Conservation (phyloP, 2,888 invertebrate species). For the Fragum whitleyi region DNA sequence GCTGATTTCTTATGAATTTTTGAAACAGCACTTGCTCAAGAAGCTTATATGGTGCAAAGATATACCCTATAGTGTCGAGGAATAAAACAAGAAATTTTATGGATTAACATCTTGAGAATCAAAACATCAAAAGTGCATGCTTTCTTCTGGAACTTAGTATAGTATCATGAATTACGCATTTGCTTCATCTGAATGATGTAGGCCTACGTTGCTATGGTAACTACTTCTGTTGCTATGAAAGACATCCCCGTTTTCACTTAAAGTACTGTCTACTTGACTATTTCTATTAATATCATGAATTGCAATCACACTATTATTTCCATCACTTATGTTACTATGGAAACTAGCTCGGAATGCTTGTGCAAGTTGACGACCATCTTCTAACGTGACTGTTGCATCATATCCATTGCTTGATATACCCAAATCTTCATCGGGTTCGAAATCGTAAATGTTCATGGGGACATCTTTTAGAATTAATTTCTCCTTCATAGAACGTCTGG, state of each 20-base stretch:
- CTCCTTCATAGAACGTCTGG: conserved; percentile 80
- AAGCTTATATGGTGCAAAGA: no score
- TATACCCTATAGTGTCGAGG: no score
- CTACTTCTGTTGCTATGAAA: conserved; percentile 36
- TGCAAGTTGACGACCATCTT: conserved; percentile 54
- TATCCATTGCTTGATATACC: conserved; percentile 69
- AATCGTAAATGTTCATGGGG: conserved; percentile 71
- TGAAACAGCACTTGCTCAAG: no score
- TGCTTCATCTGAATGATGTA: conserved; percentile 39
- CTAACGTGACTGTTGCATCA: conserved; percentile 49
- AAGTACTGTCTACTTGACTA: conserved; percentile 5
- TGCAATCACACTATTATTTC: neutral
- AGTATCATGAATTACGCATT: conserved; percentile 34
- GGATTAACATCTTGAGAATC: no score
- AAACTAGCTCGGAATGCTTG: conserved; percentile 51
- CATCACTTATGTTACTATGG: conserved; percentile 38
- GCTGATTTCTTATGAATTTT: no score
- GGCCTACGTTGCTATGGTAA: conserved; percentile 36
- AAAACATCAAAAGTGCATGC: no score
- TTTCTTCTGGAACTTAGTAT: no score
- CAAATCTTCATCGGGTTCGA: conserved; percentile 64
- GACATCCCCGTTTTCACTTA: conserved; percentile 24
- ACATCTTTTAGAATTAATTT: conserved; percentile 77
- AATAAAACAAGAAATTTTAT: no score
- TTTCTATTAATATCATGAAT: conserved; percentile 22